phyloP scores from a whole-genome alignment of 2,797 vertebrate genomes.

The Alauda arvensis region DNA sequence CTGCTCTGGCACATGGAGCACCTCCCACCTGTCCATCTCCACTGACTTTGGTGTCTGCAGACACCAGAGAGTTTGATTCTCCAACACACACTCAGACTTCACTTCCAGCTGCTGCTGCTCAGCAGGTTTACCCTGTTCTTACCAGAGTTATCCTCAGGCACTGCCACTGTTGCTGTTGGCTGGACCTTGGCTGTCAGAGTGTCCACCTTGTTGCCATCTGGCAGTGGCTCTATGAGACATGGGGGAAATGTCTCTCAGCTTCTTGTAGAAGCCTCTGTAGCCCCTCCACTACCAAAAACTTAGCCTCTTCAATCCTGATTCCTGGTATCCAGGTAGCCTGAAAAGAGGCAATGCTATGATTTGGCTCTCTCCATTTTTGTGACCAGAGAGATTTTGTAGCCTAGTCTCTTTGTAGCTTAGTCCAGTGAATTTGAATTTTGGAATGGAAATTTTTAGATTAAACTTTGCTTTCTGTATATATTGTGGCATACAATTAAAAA shows the following conservation, averaged over 20 bases:
- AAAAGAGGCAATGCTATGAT: not conserved
- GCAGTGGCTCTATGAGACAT: not conserved
- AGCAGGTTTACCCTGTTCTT: not conserved
- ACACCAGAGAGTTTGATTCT: not conserved
- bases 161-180: not conserved
- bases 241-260: not conserved
- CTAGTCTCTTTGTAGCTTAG: not conserved
- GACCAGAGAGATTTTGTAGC: not conserved
- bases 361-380: rapidly evolving
- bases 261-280: not conserved
- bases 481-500: not conserved
- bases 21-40: not conserved
- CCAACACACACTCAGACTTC: not conserved
- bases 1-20: rapidly evolving
- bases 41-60: not conserved
- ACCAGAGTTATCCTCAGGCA: not conserved
- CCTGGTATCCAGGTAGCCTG: not conserved
- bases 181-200: rapidly evolving
- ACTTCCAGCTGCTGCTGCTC: not conserved
- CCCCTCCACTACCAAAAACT: rapidly evolving
- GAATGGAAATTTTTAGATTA: not conserved
- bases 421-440: not conserved
- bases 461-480: not conserved
- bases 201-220: not conserved
- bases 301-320: not conserved